A percentile compares a stretch with the other conserved stretches of the same genome.
Evolutionary conservation across 2,888 invertebrate species (phyloP).

Genomic region (Tipula lateralis): DNA sequence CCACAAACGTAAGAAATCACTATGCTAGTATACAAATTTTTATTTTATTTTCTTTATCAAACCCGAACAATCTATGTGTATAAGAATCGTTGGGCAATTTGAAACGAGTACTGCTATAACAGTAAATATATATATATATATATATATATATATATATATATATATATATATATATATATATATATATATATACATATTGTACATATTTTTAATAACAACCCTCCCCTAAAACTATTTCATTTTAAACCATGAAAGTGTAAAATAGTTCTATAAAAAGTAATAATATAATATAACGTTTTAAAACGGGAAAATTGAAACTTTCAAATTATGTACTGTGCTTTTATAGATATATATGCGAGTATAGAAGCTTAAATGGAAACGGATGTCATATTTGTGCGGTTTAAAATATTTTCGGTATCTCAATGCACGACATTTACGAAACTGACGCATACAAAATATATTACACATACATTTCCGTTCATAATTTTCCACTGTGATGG

Average conservation of each 20-base stretch:
- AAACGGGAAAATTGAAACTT: not conserved
- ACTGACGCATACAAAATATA: not conserved
- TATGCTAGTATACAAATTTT: not conserved
- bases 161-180: too few relatives aligned
- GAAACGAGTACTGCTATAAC: not conserved
- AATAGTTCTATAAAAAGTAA: not conserved
- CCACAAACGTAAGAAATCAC: not conserved
- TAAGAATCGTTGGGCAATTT: not conserved
- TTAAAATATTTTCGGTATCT: not conserved
- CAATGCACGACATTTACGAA: not conserved
- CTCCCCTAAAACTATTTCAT: not conserved
- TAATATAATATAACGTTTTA: not conserved
- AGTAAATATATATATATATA: too few relatives aligned
- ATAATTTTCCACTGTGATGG: not conserved
- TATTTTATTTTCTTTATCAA: not conserved
- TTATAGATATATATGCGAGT: not conserved
- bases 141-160: too few relatives aligned
- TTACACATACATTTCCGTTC: conserved; percentile 19
- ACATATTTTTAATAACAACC: not conserved
- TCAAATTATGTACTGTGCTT: not conserved
- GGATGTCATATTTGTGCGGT: not conserved
- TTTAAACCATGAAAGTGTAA: not conserved
- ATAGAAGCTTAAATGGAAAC: not conserved
- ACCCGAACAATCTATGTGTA: not conserved
- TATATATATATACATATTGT: not conserved